Evolutionary conservation across 2,797 vertebrate genomes (phyloP).

Genomic region (Borostomias antarcticus): DNA sequence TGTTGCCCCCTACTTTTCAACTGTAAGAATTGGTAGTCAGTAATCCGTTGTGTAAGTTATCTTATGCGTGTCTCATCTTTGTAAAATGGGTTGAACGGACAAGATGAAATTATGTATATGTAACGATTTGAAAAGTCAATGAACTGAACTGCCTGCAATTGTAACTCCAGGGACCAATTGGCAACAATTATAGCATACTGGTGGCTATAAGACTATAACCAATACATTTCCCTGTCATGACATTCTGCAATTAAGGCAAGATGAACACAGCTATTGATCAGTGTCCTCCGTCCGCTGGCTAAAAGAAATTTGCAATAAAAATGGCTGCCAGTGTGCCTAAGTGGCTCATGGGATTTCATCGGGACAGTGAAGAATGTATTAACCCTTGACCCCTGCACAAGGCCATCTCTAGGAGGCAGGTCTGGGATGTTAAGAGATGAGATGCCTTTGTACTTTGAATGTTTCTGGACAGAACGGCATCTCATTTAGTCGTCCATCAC

Average conservation of each 20-base stretch:
- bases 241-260: conserved; percentile 68
- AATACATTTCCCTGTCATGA: conserved; percentile 53
- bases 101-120: conserved; percentile 57
- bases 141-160: conserved; percentile 69
- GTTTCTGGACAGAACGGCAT: conserved; percentile 26
- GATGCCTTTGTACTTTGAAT: conserved; percentile 23
- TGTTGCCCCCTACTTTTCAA: too few relatives aligned
- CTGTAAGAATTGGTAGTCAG: conserved; percentile 40
- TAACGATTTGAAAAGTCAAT: conserved; percentile 76
- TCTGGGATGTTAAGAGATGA: conserved; percentile 28
- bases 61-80: conserved; percentile 39
- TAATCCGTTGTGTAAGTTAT: conserved; percentile 65
- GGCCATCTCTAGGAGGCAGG: conserved; percentile 43
- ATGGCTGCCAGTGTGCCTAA: conserved; percentile 57
- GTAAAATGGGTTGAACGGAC: conserved; percentile 57
- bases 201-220: conserved; percentile 55
- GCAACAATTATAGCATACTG: conserved; percentile 52
- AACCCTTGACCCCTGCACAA: conserved; percentile 59
- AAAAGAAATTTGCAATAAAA: conserved; percentile 77
- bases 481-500: conserved; percentile 37
- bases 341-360: conserved; percentile 54
- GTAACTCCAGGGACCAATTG: conserved; percentile 74
- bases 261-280: conserved; percentile 70
- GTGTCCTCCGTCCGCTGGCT: conserved; percentile 39
- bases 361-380: conserved; percentile 65